Evolutionary conservation across 2,113 vertebrate species (phyloP).

Genomic region (human): GRCh38 chr1:31011001-31011500

Average conservation of each 20-base stretch:
- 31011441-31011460: background rate
- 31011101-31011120: background rate
- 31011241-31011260: background rate
- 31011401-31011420: background rate
- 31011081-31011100: background rate
- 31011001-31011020: background rate
- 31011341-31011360: slow-evolving; percentile 9
- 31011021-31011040: background rate
- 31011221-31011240: background rate
- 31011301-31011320: slow-evolving; percentile 28
- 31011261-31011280: background rate
- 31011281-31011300: slow-evolving; percentile 11
- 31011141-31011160: background rate
- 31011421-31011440: slow-evolving; percentile 25
- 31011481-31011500: slow-evolving; percentile 9
- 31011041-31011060: background rate
- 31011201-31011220: background rate
- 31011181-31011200: too few relatives aligned
- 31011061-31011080: background rate
- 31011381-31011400: background rate
- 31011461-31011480: background rate
- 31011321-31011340: background rate
- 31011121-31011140: background rate
- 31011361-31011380: background rate
- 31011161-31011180: too few relatives aligned